Base-by-base conservation (phyloP, 2,797 vertebrate genomes). In the Danio jaintianensis region DNA sequence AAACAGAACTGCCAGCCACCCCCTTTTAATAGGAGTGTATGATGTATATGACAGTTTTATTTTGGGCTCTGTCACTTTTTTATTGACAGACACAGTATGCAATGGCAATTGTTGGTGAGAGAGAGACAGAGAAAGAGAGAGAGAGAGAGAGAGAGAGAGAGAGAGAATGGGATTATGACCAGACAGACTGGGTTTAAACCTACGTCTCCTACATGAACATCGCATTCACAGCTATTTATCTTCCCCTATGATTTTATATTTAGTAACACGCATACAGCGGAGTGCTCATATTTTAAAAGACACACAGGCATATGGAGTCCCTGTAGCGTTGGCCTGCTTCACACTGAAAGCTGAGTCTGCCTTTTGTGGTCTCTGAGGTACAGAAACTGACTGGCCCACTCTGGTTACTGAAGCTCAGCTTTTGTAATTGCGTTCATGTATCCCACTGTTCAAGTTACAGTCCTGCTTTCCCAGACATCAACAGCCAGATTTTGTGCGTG, bases 271-370 rank as follows among this genome's bases (percentile, higher is more conserved):
- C 22, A 78, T 48, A 50, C 29, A 78, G 16, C 0, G 18, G 13
- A 18, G 48, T 42, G 48, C 40, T 43, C 62, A 66, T 53, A 75
- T 53, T 43, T 48, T 48, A 53, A 64, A 43, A 15, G 22, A 70
- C 29, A 22, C 18, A 79, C 15, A 45, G 13, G 43, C 43, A 78
- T 61, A 40, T 2, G 8, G 20, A 52, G 36, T 71, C 58, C 38
- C 77, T 55, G 48, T 53, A 71, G 58, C 15, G 0, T 2, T 63
- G 77, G 38, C 67, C 68, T 55, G 45, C 36, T 70, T 70, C 36
- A 9, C 16, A 63, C 58, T 45, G 36, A 71, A 63, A 62, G 68
- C 77, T 79, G 77, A 79, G 58, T 71, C 76, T 61, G 76, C 76
- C 13, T 61, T 69, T 69, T 61, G 20, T n/a, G 22, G 45, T 61